phyloP scores from a whole-genome alignment of 2,113 vertebrate genomes.

The Sylvilagus bachmani region DNA sequence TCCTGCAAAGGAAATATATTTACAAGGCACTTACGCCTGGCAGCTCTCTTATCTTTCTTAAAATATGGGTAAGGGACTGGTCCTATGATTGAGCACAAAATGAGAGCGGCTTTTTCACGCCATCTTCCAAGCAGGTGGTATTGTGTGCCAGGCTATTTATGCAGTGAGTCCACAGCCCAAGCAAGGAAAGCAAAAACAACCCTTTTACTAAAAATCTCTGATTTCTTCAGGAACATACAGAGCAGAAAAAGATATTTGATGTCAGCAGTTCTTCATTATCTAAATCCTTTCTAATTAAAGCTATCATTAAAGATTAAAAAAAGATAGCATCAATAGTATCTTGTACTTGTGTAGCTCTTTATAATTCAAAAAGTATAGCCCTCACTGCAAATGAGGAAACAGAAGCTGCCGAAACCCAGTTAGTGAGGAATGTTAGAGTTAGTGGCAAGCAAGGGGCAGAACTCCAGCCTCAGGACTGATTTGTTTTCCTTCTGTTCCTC shows the following conservation, averaged over 20 bases:
- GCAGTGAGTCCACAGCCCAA: conserved; percentile 44
- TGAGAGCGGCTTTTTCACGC: conserved; percentile 66
- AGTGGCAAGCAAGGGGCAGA: neutral
- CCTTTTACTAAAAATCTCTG: conserved; percentile 26
- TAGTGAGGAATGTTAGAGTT: neutral
- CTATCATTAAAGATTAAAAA: conserved; percentile 59
- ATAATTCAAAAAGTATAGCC: conserved; percentile 12
- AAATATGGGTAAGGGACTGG: conserved; percentile 84
- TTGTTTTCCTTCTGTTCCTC: neutral
- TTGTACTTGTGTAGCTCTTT: conserved; percentile 38
- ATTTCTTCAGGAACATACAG: neutral
- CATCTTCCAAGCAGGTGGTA: conserved; percentile 76
- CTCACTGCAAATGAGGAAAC: neutral
- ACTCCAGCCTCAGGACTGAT: neutral
- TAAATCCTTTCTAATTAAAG: neutral
- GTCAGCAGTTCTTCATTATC: conserved; percentile 11
- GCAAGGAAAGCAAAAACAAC: neutral
- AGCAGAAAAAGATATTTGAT: neutral
- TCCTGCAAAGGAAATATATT: conserved; percentile 86
- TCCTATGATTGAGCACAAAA: conserved; percentile 84
- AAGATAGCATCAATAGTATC: neutral
- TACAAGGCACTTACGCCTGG: conserved; percentile 76
- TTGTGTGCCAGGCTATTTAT: conserved; percentile 72
- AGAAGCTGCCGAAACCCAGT: neutral
- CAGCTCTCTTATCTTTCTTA: conserved; percentile 82